A percentile compares a stretch with the other conserved stretches of the same genome.
phyloP scores from a whole-genome alignment of 2,888 invertebrate species.

The Hetaerina titia region DNA sequence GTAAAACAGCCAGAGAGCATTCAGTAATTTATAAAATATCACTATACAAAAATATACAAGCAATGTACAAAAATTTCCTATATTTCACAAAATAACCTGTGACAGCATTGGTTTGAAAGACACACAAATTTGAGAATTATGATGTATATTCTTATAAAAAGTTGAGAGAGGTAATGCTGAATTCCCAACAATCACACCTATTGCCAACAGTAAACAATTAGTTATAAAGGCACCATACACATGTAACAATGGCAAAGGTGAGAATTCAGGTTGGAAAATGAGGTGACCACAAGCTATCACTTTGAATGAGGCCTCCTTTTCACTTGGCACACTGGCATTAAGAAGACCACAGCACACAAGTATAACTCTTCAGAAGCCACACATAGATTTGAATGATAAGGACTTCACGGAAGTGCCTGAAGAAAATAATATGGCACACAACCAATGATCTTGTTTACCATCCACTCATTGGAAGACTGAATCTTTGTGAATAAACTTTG shows the following conservation, averaged over 20 bases:
- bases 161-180: neutral
- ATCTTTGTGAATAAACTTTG: neutral
- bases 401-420: neutral
- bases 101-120: constrained; percentile 26
- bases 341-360: neutral
- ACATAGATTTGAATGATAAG: neutral
- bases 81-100: neutral
- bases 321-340: neutral
- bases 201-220: neutral
- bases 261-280: neutral
- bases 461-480: neutral
- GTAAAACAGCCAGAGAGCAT: neutral
- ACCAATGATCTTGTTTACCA: neutral
- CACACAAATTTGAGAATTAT: neutral
- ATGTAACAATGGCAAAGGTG: neutral
- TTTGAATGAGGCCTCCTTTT: neutral
- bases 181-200: neutral
- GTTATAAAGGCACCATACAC: neutral
- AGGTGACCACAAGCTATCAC: neutral
- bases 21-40: constrained; percentile 50
- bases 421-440: neutral
- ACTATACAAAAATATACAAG: constrained; percentile 61
- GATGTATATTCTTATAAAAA: neutral
- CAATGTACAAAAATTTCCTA: neutral
- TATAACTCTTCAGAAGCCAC: neutral